These are phyloP conservation scores for Byasa hedistus DNA, from an alignment of 2,888 invertebrate genomes.

Conservation along the genomic window DNA sequence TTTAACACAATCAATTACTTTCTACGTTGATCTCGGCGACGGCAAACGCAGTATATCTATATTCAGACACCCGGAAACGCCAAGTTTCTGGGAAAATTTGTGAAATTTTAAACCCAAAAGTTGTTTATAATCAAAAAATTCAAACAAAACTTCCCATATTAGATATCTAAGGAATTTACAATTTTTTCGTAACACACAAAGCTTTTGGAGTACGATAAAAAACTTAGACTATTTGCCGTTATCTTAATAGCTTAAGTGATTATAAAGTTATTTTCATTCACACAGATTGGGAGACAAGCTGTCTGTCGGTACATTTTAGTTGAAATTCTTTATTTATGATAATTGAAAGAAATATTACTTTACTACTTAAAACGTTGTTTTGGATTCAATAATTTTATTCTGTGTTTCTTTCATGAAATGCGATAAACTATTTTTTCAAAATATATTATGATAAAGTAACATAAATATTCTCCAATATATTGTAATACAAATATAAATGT, in stretches of 20 bases:
- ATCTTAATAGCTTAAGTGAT: conserved; percentile 22
- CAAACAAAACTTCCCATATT: neutral
- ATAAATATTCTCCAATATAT: too few species aligned
- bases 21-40: conserved; percentile 13
- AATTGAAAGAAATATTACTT: neutral
- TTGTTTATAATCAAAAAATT: neutral
- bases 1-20: conserved; percentile 13
- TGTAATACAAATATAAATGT: too few species aligned
- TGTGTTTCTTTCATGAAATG: too few species aligned
- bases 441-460: too few species aligned
- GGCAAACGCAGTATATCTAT: neutral
- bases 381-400: neutral
- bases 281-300: conserved; percentile 6
- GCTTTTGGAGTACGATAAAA: neutral
- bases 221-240: conserved; percentile 10
- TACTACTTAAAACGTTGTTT: neutral
- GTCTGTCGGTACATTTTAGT: neutral
- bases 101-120: neutral
- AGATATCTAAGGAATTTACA: conserved; percentile 1
- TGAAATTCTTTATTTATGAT: neutral
- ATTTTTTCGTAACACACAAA: neutral
- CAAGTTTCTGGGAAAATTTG: neutral
- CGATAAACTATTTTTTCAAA: too few species aligned
- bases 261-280: conserved; percentile 20
- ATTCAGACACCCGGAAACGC: neutral